These are phyloP conservation scores for Crenuchus spilurus DNA, from an alignment of 2,797 vertebrate species.

Conservation along the genomic window DNA sequence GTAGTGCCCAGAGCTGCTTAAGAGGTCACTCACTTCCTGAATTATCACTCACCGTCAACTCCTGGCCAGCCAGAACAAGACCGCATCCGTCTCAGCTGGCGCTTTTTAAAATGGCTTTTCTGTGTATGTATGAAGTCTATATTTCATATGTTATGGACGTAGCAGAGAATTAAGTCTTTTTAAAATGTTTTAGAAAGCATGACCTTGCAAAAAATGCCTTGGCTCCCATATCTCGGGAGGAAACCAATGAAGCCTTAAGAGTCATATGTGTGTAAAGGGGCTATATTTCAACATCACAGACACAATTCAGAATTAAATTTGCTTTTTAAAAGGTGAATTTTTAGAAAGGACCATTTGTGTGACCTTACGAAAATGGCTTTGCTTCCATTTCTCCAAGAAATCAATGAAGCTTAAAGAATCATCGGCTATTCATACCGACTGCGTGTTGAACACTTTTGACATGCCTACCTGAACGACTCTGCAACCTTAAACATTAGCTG, in stretches of 20 bases:
- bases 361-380: not conserved
- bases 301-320: not conserved
- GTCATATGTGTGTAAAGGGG: not conserved
- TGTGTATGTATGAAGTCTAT: not conserved
- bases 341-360: not conserved
- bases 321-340: not conserved
- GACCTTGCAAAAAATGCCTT: too few relatives aligned
- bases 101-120: too few relatives aligned
- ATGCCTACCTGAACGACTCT: too few relatives aligned
- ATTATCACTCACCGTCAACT: not conserved
- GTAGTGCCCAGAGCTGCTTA: constrained; percentile 23
- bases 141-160: too few relatives aligned
- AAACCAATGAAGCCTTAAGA: not conserved
- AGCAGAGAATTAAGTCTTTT: not conserved
- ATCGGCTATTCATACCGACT: not conserved
- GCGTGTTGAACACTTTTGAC: too few relatives aligned
- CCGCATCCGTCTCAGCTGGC: not conserved
- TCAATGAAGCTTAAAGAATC: not conserved
- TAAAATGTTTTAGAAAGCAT: too few relatives aligned
- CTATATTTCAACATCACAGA: not conserved
- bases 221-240: too few relatives aligned
- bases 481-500: too few relatives aligned
- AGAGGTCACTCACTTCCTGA: not conserved
- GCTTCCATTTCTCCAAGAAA: not conserved
- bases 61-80: not conserved